Base-by-base conservation (phyloP, 2,113 vertebrate genomes). In the Psilopogon haemacephalus region DNA sequence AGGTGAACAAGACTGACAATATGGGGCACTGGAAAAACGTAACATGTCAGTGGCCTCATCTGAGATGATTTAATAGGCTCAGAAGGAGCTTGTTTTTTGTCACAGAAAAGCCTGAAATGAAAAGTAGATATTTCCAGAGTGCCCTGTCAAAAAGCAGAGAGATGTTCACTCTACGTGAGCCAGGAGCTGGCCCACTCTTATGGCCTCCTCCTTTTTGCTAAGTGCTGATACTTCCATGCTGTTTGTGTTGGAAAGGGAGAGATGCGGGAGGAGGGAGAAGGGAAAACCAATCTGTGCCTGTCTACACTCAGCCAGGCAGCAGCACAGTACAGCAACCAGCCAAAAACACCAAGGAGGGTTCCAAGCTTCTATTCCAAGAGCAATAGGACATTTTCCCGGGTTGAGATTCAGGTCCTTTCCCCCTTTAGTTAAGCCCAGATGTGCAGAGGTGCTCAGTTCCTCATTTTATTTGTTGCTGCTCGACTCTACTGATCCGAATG, bases 1-100 rank as follows among this genome's bases (percentile, higher is more conserved):
- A 95, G 91, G 78, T 46, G 83, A 93, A 50, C 56, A 93, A 91
- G 74, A 83, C 68, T 94, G 93, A 94, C 89, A 95, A 86, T 88
- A 68, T 65, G 62, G 85, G 71, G 50, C 77, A 91, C 58, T 75
- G 83, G 88, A 94, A 95, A 95, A 95, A 96, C 37, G 18, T 67
- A 95, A 89, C 27, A 24, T 91, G 78, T 94, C 93, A 96, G 59
- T 91, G 87, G 55, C 71, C 83, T 95, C 83, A 91, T 83, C 30
- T n/a, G 33, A 91, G 95, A 90, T 76, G 54, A 87, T 93, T 95
- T 93, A 95, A 94, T 76, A 93, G 72, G 50, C 77, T 88, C 38
- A 58, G 83, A 92, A 93, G 63, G 54, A 91, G 60, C 68, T 89
- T 85, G 26, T 9, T 92, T 92, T 96, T 95, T 91, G 56, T 85